These are phyloP conservation scores for Agrypnia vestita DNA, from an alignment of 1,140 invertebrate species.

Conservation along the genomic window DNA sequence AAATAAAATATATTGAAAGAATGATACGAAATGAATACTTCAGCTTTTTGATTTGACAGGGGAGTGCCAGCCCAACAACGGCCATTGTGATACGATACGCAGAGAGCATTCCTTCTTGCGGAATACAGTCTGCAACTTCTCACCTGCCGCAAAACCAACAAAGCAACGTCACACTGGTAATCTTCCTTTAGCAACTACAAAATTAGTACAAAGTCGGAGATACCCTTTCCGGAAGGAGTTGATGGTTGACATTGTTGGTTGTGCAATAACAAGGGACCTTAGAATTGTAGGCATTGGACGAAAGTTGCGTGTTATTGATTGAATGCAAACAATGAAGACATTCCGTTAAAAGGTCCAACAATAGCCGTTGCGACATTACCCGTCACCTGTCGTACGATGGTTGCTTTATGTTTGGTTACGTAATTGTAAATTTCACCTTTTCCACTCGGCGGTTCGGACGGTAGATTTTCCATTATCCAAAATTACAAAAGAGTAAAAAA, in stretches of 20 bases:
- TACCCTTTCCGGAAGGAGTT: too few species aligned
- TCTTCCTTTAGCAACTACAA: too few species aligned
- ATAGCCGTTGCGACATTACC: conserved; percentile 59
- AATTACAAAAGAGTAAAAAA: conserved; percentile 54
- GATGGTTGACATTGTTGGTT: conserved; percentile 36
- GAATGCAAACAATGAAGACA: conserved; percentile 33
- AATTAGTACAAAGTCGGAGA: too few species aligned
- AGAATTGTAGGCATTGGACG: conserved; percentile 15
- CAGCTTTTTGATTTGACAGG: conserved; percentile 57
- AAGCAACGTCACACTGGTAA: neutral
- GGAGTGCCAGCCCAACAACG: conserved; percentile 62
- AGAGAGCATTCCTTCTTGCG: conserved; percentile 44
- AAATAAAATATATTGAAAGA: neutral
- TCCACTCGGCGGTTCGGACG: conserved; percentile 49
- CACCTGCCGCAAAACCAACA: conserved; percentile 59
- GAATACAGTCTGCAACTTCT: conserved; percentile 50
- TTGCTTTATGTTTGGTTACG: conserved; percentile 37
- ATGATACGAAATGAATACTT: conserved; percentile 44
- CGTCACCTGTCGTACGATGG: conserved; percentile 56
- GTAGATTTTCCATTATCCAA: conserved; percentile 51
- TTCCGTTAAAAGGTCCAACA: conserved; percentile 55
- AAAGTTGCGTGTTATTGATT: conserved; percentile 47
- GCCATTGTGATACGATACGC: conserved; percentile 57
- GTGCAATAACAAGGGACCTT: conserved; percentile 59
- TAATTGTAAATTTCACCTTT: conserved; percentile 55